Conservation (phyloP, 2,888 invertebrate species). For the Pterostichus niger region DNA sequence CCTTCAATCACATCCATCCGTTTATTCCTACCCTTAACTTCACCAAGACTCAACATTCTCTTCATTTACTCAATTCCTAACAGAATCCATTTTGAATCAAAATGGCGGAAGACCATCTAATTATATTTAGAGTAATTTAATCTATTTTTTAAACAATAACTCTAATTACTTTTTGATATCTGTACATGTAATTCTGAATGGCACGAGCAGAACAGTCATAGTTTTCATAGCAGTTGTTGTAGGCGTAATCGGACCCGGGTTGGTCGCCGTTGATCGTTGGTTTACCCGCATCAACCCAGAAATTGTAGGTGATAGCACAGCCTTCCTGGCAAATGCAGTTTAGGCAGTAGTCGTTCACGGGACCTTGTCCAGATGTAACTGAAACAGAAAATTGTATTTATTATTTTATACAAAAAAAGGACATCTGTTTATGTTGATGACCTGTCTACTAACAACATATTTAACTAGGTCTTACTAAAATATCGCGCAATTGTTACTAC, state of each 20-base stretch:
- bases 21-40: no score
- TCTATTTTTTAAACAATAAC: no score
- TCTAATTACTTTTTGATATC: conserved; percentile 51
- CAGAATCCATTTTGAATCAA: no score
- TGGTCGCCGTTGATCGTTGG: conserved; percentile 38
- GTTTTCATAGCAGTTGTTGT: conserved; percentile 39
- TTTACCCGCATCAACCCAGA: conserved; percentile 52
- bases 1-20: no score
- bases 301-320: conserved; percentile 51
- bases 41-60: no score
- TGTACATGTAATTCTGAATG: conserved; percentile 60
- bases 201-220: conserved; percentile 54
- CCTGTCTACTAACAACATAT: no score
- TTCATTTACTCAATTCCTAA: no score
- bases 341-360: conserved; percentile 55
- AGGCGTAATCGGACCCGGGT: conserved; percentile 5
- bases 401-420: background rate
- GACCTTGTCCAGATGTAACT: conserved; percentile 42
- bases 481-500: no score
- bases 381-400: background rate
- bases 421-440: no score
- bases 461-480: no score
- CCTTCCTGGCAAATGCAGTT: conserved; percentile 60
- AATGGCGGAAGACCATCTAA: no score
- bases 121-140: no score